Base-by-base conservation (phyloP, 1,140 invertebrate species). In the Penaeus indicus region DNA sequence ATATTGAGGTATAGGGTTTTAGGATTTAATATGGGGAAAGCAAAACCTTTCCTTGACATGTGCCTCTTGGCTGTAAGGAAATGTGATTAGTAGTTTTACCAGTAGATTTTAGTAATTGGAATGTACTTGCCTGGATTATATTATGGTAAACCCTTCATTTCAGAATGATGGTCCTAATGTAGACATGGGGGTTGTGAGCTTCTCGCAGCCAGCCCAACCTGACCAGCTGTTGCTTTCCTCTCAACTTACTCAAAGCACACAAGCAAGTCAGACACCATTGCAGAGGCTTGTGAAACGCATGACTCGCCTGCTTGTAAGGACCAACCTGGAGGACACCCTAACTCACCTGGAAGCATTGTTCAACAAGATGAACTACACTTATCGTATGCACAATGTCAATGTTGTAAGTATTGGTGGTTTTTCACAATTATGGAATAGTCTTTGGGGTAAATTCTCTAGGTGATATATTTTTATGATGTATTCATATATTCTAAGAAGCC, bases 221-320 rank as follows among this genome's bases (percentile, higher is more conserved):
- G 97, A 98, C 90, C 95, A 98, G 94, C 94, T 98, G 91, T 93
- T 98, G 84, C 93, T 98, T 2, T 95, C 94, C 85, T 95, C 96
- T 18, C 96, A 97, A 93, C 92, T 95, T 89, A 91, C 32, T 62
- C 83, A 86, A 84, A 80, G 90, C 16, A 84, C 86, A 67, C 85
- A 90, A 22, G 83, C 85, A n/a, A 90, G 88, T 67, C 92, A 93
- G 92, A 95, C 95, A 88, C 94, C 95, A 77, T 95, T 97, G 92
- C 96, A 97, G 92, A 95, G 95, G 91, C 93, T 98, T 88, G 97
- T 98, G 60, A 95, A 96, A 77, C 95, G 98, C 90, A 97, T 99
- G 97, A 99, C 98, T 25, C 94, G 98, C 90, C 98, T 98, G 92
- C 97, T 97, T 93, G 96, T 98, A 1, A 95, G 93, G 61, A 95